Base-by-base conservation (phyloP, 2,797 vertebrate species). In the Diglossa cyanea region DNA sequence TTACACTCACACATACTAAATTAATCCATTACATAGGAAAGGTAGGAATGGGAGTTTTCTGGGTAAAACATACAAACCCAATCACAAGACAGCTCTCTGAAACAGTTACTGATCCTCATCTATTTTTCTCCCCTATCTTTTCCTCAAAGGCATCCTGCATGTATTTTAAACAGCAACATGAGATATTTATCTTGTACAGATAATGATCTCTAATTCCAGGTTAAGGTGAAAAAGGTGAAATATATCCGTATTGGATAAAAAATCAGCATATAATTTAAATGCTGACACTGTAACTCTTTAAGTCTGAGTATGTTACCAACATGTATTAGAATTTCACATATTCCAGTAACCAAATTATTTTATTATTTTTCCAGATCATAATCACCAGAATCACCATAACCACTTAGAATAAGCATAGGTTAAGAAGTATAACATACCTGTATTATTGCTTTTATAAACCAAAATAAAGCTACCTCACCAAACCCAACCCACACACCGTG, bases 401-500 rank as follows among this genome's bases (percentile, higher is more conserved):
- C 45, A 68, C 15, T 74, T 67, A 75, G 5, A 74, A 35, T 28
- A 74, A 85, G 13, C 8, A 47, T 0, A 71, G 31, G 7, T 50
- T 76, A 61, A 58, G 13, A 70, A 58, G 28, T 26, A 63, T 5
- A 74, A 17, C n/a, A 71, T 54, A 39, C 13, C 31, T 47, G 15
- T 63, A 47, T 54, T 57, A 54, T 6, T 83, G 20, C 13, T 50
- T 33, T 57, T 76, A 68, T 15, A 76, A 80, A 76, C 25, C 24
- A 44, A 87, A 87, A 55, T 6, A 6, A 81, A 57, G 11, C 7
- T 70, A 77, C 16, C 23, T 53, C 54, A 35, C 24, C 33, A 87
- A 66, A 73, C 9, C 12, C 0, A 0, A 44, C 6, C 5, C 28
- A 57, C 8, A 72, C 26, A 40, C 16, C 30, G 15, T 25, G 17